Conservation (phyloP, 2,113 vertebrate genomes). For the Sceloporus undulatus region DNA sequence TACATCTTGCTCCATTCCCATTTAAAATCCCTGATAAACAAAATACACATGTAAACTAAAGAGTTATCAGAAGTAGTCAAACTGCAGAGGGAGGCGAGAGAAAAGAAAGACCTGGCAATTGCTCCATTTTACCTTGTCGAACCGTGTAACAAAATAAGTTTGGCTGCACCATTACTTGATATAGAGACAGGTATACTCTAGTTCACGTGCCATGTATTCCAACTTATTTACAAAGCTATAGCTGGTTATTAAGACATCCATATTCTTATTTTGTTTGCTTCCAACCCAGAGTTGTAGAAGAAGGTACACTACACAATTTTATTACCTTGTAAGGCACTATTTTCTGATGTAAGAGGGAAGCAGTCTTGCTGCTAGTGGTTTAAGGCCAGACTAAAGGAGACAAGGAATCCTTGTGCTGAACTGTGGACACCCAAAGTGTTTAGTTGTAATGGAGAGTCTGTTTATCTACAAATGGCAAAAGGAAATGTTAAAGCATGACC, state of each 20-base stretch:
- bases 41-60: conserved; percentile 76
- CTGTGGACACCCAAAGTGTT: not conserved
- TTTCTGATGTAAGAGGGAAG: conserved; percentile 73
- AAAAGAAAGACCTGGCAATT: conserved; percentile 49
- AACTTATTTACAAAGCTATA: conserved; percentile 68
- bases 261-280: conserved; percentile 71
- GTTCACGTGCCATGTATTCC: conserved; percentile 67
- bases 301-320: conserved; percentile 72
- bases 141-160: conserved; percentile 71
- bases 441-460: not conserved
- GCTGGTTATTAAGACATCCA: conserved; percentile 71
- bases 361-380: conserved; percentile 23
- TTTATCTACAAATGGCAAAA: not conserved
- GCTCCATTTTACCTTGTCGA: conserved; percentile 49
- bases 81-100: conserved; percentile 4
- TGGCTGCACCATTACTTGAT: conserved; percentile 69
- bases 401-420: not conserved
- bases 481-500: not conserved
- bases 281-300: conserved; percentile 50
- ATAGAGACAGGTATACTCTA: conserved; percentile 71
- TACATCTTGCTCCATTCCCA: conserved; percentile 11
- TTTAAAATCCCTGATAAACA: conserved; percentile 73
- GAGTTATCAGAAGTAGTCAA: conserved; percentile 59
- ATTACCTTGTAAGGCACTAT: conserved; percentile 84
- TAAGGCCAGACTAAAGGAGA: conserved; percentile 50